Evolutionary conservation across 1,140 invertebrate species (phyloP).

Genomic region (Tenebrio molitor): DNA sequence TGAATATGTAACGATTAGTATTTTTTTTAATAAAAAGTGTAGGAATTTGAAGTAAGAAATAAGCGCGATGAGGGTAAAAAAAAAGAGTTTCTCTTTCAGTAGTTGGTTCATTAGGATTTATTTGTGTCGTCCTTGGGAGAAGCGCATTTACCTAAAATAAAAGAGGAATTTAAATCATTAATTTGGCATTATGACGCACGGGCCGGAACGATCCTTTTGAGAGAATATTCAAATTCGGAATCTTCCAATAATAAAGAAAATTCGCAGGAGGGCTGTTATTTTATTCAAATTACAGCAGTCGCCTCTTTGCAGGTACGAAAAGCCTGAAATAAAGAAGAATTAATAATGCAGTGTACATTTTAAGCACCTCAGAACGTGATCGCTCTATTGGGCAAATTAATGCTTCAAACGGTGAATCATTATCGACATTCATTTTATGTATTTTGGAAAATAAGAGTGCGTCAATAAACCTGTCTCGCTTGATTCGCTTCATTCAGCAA

Average conservation of each 20-base stretch:
- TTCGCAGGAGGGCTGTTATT: slow-evolving; percentile 8
- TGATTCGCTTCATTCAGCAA: background rate
- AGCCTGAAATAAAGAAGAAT: slow-evolving; percentile 26
- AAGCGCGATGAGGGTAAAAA: no score
- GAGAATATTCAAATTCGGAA: slow-evolving; percentile 30
- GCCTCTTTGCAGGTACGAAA: slow-evolving; percentile 17
- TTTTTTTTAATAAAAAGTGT: no score
- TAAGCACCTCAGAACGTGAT: slow-evolving; percentile 17
- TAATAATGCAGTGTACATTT: slow-evolving; percentile 23
- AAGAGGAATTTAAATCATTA: slow-evolving; percentile 28
- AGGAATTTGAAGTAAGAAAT: no score
- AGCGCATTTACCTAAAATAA: slow-evolving; percentile 6
- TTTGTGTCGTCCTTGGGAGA: background rate
- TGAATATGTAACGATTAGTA: no score
- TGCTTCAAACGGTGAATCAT: background rate
- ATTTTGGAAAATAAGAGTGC: no score
- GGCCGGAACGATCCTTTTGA: background rate
- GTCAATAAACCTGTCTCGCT: no score
- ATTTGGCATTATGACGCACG: slow-evolving; percentile 10
- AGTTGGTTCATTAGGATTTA: background rate
- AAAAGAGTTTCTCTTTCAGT: no score
- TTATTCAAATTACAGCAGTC: slow-evolving; percentile 26
- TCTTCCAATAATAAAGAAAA: slow-evolving; percentile 38
- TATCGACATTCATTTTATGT: background rate
- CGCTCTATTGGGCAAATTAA: background rate